These are phyloP conservation scores for Coregonus sp. DNA, from an alignment of 2,797 vertebrate genomes.

Conservation along the genomic window DNA sequence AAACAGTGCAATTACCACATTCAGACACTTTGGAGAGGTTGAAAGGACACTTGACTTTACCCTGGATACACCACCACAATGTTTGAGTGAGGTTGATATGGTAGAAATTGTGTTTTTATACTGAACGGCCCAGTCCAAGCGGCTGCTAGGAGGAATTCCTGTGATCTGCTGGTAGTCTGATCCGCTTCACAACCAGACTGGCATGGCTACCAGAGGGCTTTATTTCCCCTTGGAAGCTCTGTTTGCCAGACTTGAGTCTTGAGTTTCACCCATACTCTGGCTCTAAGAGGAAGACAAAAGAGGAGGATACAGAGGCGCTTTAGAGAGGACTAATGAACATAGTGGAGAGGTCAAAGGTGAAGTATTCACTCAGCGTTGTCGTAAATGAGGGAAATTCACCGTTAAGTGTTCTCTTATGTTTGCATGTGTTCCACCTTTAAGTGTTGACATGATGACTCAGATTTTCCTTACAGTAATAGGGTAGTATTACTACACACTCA, in stretches of 20 bases:
- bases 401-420: constrained; percentile 33
- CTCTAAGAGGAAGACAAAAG: neutral
- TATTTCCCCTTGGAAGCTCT: constrained; percentile 7
- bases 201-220: constrained; percentile 8
- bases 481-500: neutral
- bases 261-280: constrained; percentile 2
- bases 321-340: constrained; percentile 9
- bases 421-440: constrained; percentile 41
- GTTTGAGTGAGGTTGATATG: no score
- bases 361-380: constrained; percentile 18
- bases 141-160: constrained; percentile 1
- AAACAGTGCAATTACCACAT: no score
- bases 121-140: constrained; percentile 5
- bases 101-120: no score
- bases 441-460: constrained; percentile 56
- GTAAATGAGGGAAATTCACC: constrained; percentile 13
- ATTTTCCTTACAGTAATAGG: constrained; percentile 51
- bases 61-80: no score
- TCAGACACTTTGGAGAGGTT: no score
- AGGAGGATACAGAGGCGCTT: neutral
- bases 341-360: neutral
- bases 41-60: no score
- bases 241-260: neutral
- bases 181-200: neutral
- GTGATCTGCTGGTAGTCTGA: no score